Evolutionary conservation across 1,140 invertebrate genomes (phyloP).

Genomic region (Hestina assimilis): DNA sequence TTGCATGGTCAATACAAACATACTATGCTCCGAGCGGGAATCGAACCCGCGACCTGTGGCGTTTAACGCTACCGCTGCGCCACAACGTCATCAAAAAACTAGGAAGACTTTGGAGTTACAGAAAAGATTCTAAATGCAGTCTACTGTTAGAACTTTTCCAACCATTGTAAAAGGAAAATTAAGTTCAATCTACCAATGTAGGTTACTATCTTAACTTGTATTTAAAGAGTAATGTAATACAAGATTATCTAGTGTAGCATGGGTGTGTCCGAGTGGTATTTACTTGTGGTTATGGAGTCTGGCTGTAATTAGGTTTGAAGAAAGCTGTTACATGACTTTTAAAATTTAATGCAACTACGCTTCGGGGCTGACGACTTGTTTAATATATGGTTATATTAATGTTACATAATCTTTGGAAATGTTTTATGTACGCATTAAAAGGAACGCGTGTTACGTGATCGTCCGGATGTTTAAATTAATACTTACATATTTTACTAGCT

Average conservation of each 20-base stretch:
- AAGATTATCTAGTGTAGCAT: neutral
- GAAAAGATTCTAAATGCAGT: too few relatives aligned
- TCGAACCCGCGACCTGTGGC: too few relatives aligned
- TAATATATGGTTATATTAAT: slow-evolving; percentile 11
- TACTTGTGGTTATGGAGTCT: neutral
- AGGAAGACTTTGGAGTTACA: too few relatives aligned
- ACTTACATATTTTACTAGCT: neutral
- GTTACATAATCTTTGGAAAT: slow-evolving; percentile 19
- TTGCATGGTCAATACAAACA: too few relatives aligned
- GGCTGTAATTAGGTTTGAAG: slow-evolving; percentile 13
- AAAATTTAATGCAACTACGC: slow-evolving; percentile 2
- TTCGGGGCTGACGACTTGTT: neutral
- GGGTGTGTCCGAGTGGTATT: slow-evolving; percentile 9
- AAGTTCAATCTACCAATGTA: slow-evolving; percentile 6
- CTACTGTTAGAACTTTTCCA: too few relatives aligned
- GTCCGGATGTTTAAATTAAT: slow-evolving; percentile 2
- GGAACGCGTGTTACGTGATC: slow-evolving; percentile 10
- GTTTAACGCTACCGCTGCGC: too few relatives aligned
- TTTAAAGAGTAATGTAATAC: neutral
- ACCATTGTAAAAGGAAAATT: neutral
- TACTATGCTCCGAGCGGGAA: too few relatives aligned
- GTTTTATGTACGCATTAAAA: slow-evolving; percentile 5
- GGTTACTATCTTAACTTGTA: neutral
- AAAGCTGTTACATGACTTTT: slow-evolving; percentile 10
- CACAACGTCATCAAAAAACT: too few relatives aligned